Percentiles rank a stretch among this genome's conserved stretches.
phyloP scores from a whole-genome alignment of 2,797 vertebrate species.

The Siniperca scherzeri region DNA sequence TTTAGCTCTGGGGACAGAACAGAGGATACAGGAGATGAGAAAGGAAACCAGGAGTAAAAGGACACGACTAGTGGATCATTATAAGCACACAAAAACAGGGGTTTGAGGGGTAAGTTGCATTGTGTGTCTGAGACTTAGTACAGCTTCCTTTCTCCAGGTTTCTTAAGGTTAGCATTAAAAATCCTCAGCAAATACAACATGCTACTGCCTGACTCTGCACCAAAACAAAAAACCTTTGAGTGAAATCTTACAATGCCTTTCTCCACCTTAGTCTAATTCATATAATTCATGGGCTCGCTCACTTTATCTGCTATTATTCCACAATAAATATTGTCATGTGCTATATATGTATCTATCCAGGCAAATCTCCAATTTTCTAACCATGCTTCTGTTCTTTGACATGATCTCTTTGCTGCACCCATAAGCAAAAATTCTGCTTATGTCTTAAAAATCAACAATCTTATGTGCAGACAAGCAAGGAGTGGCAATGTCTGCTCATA shows the following conservation, averaged over 20 bases:
- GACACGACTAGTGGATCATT: fast-evolving
- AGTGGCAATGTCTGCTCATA: not conserved
- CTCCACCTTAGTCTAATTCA: not conserved
- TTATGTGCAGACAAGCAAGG: not conserved
- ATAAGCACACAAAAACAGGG: not conserved
- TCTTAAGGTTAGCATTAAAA: not conserved
- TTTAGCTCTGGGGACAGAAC: constrained; percentile 79
- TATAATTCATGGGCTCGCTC: not conserved
- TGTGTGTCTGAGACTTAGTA: not conserved
- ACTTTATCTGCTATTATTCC: no score
- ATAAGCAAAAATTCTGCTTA: not conserved
- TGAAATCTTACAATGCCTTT: not conserved
- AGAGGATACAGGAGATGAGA: not conserved
- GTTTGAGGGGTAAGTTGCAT: not conserved
- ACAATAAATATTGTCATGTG: no score
- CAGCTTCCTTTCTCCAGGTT: not conserved
- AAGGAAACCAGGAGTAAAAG: not conserved
- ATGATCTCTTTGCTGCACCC: not conserved
- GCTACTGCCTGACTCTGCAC: not conserved
- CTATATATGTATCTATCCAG: not conserved
- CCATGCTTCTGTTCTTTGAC: not conserved
- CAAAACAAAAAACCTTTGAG: not conserved
- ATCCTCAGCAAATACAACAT: not conserved
- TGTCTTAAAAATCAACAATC: not conserved
- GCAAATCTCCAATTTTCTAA: not conserved